phyloP scores from a whole-genome alignment of 2,888 invertebrate genomes.

The Coenonympha arcania region DNA sequence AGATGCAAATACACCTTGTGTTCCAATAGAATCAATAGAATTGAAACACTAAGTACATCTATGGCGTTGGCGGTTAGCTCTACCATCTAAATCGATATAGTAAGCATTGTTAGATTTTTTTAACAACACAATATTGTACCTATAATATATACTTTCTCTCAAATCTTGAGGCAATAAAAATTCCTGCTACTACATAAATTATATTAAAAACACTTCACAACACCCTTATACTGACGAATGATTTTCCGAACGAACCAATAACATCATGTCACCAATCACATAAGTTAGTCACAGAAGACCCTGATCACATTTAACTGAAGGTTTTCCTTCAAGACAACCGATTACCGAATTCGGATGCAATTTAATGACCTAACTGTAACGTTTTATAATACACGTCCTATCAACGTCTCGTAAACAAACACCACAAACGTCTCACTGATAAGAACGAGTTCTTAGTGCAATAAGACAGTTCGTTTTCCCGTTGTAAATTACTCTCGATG shows the following conservation, averaged over 20 bases:
- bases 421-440: slow-evolving; percentile 10
- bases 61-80: too few relatives aligned
- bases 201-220: neutral
- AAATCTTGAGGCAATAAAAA: neutral
- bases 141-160: neutral
- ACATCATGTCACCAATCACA: neutral
- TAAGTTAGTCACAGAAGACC: slow-evolving; percentile 16
- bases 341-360: neutral
- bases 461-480: slow-evolving; percentile 4
- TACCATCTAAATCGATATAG: too few relatives aligned
- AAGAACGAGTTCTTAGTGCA: slow-evolving; percentile 12
- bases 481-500: slow-evolving; percentile 25
- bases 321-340: slow-evolving; percentile 7
- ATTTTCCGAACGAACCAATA: neutral
- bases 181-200: neutral
- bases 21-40: too few relatives aligned
- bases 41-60: too few relatives aligned
- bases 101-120: too few relatives aligned
- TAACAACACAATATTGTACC: neutral
- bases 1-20: too few relatives aligned
- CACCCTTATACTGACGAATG: neutral
- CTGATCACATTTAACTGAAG: slow-evolving; percentile 11
- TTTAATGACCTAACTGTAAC: neutral
- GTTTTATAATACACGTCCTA: neutral
- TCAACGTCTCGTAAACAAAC: neutral